Percentiles rank a stretch among this genome's conserved stretches.
phyloP scores from a whole-genome alignment of 2,113 vertebrate species.

The Dicentrarchus labrax region DNA sequence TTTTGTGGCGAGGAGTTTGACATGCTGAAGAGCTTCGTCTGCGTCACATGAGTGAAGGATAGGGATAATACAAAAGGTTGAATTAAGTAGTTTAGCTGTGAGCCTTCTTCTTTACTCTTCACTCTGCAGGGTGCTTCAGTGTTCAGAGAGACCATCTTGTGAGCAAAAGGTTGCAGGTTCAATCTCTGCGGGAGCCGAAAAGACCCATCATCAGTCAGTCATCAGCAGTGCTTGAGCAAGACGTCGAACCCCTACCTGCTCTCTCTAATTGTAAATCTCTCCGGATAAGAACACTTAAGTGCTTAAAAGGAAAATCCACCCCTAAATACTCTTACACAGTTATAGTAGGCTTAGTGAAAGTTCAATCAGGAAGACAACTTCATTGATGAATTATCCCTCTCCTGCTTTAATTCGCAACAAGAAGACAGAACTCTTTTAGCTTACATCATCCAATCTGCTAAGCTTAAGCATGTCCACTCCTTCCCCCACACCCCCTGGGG shows the following conservation, averaged over 20 bases:
- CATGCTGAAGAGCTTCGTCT: neutral
- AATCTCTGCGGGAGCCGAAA: constrained; percentile 4
- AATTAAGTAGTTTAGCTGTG: constrained; percentile 23
- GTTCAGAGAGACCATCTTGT: constrained; percentile 14
- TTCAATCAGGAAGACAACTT: constrained; percentile 54
- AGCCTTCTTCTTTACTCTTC: constrained; percentile 24
- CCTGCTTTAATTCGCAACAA: constrained; percentile 31
- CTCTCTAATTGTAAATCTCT: constrained; percentile 32
- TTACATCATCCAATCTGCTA: constrained; percentile 52
- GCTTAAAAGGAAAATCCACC: constrained; percentile 57
- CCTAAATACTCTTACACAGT: constrained; percentile 10
- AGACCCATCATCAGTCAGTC: constrained; percentile 19
- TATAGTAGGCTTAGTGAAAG: constrained; percentile 54
- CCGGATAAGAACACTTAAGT: constrained; percentile 20
- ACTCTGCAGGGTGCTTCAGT: constrained; percentile 43
- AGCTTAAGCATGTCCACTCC: constrained; percentile 31
- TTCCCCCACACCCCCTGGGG: constrained; percentile 38
- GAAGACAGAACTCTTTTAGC: constrained; percentile 24
- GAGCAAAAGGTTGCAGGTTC: constrained; percentile 34
- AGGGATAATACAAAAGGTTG: constrained; percentile 21
- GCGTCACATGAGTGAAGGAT: constrained; percentile 7
- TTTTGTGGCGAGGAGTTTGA: neutral
- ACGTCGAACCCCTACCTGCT: constrained; percentile 13
- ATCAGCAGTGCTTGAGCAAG: neutral
- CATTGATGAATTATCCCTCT: constrained; percentile 45